These are phyloP conservation scores for Girardinichthys multiradiatus DNA, from an alignment of 2,113 vertebrate species.

Conservation along the genomic window DNA sequence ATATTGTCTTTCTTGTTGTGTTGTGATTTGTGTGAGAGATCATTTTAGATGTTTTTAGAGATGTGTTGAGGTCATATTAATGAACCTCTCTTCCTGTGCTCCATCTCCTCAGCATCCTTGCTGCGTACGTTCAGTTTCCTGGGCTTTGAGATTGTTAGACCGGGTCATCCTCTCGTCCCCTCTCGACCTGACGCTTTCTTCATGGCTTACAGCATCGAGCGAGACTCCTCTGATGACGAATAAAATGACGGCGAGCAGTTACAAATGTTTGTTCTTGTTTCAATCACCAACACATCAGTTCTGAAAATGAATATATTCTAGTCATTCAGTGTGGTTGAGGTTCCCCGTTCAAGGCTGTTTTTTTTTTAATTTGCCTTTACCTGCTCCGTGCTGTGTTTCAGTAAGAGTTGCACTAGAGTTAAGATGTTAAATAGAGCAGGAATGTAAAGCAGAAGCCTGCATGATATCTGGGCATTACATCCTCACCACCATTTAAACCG, in stretches of 20 bases:
- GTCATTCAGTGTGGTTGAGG: slow-evolving; percentile 49
- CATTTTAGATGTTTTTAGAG: not conserved
- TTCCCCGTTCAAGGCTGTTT: slow-evolving; percentile 39
- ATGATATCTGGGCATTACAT: slow-evolving; percentile 46
- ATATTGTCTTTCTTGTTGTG: not conserved
- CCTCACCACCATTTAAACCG: slow-evolving; percentile 55
- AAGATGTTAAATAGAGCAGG: slow-evolving; percentile 67
- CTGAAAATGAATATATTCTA: slow-evolving; percentile 49
- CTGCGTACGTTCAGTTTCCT: slow-evolving; percentile 98
- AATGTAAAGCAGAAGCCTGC: slow-evolving; percentile 59
- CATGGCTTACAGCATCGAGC: slow-evolving; percentile 98
- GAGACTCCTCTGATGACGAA: slow-evolving; percentile 91
- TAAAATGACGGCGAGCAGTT: slow-evolving; percentile 72
- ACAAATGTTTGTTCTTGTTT: slow-evolving; percentile 48
- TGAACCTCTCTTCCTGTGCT: not conserved
- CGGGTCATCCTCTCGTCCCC: slow-evolving; percentile 98
- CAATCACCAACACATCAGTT: slow-evolving; percentile 35
- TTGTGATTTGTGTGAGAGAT: not conserved
- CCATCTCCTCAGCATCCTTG: slow-evolving; percentile 83
- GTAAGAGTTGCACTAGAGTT: slow-evolving; percentile 71
- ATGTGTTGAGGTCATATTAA: not conserved
- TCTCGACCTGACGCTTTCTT: slow-evolving; percentile 98
- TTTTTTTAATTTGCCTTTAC: slow-evolving; percentile 41
- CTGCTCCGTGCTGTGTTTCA: slow-evolving; percentile 66
- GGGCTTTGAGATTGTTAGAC: slow-evolving; percentile 99